Percentiles rank a stretch among this genome's conserved stretches.
Conservation (phyloP, 1,140 invertebrate genomes). For the Trissolcus basalis region DNA sequence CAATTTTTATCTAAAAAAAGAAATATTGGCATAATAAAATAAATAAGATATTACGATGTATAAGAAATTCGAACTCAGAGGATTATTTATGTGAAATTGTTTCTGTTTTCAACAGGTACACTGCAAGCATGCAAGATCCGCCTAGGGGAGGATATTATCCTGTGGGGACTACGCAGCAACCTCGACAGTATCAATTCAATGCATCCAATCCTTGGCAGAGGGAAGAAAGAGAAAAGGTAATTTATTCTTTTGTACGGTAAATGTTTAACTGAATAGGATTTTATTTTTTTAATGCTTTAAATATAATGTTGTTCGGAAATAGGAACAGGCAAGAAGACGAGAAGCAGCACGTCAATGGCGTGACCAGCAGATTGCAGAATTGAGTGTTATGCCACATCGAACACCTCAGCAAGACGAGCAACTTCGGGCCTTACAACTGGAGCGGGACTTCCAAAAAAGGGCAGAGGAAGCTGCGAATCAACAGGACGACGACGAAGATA, state of each 20-base stretch:
- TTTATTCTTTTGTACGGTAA: constrained; percentile 3
- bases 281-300: background rate
- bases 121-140: constrained; percentile 84
- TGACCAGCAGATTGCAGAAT: constrained; percentile 89
- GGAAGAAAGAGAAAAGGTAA: constrained; percentile 89
- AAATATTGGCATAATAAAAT: too few species aligned
- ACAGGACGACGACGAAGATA: constrained; percentile 86
- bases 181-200: constrained; percentile 75
- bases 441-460: constrained; percentile 91
- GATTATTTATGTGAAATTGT: constrained; percentile 5
- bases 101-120: constrained; percentile 70
- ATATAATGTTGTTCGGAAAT: too few species aligned
- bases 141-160: constrained; percentile 85
- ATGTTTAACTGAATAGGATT: background rate
- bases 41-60: too few species aligned
- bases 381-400: constrained; percentile 81
- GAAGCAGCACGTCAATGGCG: constrained; percentile 84
- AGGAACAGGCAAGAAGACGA: constrained; percentile 82
- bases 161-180: constrained; percentile 69
- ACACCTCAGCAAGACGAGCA: constrained; percentile 91
- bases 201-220: constrained; percentile 90
- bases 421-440: constrained; percentile 86
- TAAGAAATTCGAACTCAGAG: background rate
- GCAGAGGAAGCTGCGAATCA: constrained; percentile 86
- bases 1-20: too few species aligned